Evolutionary conservation across 1,140 invertebrate genomes (phyloP), one percentile per base, ranked within the genome.

Genomic region (Bombyx mandarina): DNA sequence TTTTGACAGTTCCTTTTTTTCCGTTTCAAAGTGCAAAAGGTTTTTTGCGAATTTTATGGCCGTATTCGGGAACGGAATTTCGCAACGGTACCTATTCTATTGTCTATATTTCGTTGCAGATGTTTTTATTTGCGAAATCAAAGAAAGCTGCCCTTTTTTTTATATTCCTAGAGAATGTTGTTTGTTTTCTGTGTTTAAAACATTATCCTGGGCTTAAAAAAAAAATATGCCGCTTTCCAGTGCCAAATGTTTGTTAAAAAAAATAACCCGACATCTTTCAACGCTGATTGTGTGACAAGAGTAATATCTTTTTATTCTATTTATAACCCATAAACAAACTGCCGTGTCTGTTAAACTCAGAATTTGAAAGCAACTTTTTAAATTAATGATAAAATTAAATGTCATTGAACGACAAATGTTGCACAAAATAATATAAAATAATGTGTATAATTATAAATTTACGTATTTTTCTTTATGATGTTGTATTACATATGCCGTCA

Each of bases 1-100:
- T 70, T 80, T 76, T 75, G 66, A 70, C 72, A 63, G 58, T 54
- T 74, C n/a, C 7, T 51, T 81, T 79, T 80, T 77, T 69, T 54
- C 65, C 45, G 53, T 60, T 49, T 65, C n/a, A 22, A 43, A 18
- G 44, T 46, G 52, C 45, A 62, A 67, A 67, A 66, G 65, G 54
- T 54, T 65, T 69, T 69, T 73, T 73, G 60, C 63, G 65, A 71
- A 71, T 75, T 35, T 82, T 79, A 77, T 71, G 72, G 61, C 52
- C 61, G 64, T 60, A 66, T 74, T 74, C 67, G 65, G 65, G 68
- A 61, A 35, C 50, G 42, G 26, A 35, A 10, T 75, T 71, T 71
- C 54, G 70, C 75, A 81, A 79, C 79, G 75, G 79, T 76, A 73
- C 69, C 62, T 35, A 35, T 35, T 57, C 18, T 63, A 73, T 83